Evolutionary conservation across 2,113 vertebrate species (phyloP).

Genomic region (Ahaetulla prasina): DNA sequence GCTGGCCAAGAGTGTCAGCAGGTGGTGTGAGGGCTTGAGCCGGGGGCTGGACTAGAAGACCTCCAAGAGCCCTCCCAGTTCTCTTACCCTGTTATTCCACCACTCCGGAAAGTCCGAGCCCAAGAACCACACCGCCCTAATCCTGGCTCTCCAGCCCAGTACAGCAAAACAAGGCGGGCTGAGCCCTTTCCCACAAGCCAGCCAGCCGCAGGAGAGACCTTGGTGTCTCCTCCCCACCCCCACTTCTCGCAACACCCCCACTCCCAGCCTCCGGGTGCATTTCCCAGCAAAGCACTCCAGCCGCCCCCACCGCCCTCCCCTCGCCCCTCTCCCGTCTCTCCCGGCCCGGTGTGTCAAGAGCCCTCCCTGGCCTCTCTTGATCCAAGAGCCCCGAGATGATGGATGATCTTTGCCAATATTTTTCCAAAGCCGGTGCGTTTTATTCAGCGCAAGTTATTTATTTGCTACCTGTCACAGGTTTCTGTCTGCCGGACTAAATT

Average conservation of each 20-base stretch:
- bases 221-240: neutral
- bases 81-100: neutral
- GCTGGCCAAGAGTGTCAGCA: neutral
- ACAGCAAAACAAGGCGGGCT: neutral
- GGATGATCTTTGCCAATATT: neutral
- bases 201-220: neutral
- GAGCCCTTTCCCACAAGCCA: neutral
- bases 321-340: neutral
- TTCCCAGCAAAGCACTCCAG: neutral
- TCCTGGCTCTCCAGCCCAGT: too few species aligned
- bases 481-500: neutral
- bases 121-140: too few species aligned
- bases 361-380: neutral
- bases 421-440: neutral
- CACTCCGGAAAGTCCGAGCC: neutral
- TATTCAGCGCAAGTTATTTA: neutral
- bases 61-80: neutral
- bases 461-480: neutral
- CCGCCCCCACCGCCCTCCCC: neutral
- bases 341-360: neutral
- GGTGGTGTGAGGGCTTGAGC: neutral
- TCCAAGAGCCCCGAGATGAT: neutral
- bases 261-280: neutral
- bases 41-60: neutral
- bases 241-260: too few species aligned